Conservation (phyloP, 92 coral and sea anemone species). For the Paragorgia papillata region DNA sequence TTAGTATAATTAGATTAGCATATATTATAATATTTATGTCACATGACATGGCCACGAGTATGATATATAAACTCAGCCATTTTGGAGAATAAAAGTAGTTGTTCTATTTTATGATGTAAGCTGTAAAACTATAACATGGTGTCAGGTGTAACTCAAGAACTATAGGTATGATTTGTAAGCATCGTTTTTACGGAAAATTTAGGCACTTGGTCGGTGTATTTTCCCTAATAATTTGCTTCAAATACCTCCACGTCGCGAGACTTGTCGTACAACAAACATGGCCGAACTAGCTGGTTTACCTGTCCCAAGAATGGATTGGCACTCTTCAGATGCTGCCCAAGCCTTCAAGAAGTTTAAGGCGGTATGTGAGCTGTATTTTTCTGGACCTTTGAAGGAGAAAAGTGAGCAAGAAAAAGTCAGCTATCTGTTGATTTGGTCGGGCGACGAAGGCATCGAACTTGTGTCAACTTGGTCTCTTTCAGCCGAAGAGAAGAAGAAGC, state of each 20-base stretch:
- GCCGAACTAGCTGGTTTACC: conserved; percentile 63
- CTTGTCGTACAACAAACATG: too few species aligned
- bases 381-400: conserved; percentile 57
- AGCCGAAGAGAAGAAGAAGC: conserved; percentile 47
- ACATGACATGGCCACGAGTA: too few species aligned
- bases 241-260: too few species aligned
- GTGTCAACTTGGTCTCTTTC: conserved; percentile 52
- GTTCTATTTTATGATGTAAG: too few species aligned
- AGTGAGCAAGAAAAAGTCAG: too few species aligned
- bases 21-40: too few species aligned
- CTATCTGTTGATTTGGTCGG: too few species aligned
- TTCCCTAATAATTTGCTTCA: neutral
- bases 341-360: conserved; percentile 66
- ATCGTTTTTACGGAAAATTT: neutral
- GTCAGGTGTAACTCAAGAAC: conserved; percentile 30
- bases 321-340: conserved; percentile 57
- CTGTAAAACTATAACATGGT: conserved; percentile 47
- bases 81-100: too few species aligned
- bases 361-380: conserved; percentile 61
- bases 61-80: too few species aligned
- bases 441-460: conserved; percentile 55
- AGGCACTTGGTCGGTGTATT: conserved; percentile 23
- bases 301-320: conserved; percentile 70
- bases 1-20: too few species aligned
- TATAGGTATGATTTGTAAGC: neutral